Percentiles rank a stretch among this genome's conserved stretches.
Evolutionary conservation across 2,797 vertebrate genomes (phyloP).

Genomic region (Gila robusta): DNA sequence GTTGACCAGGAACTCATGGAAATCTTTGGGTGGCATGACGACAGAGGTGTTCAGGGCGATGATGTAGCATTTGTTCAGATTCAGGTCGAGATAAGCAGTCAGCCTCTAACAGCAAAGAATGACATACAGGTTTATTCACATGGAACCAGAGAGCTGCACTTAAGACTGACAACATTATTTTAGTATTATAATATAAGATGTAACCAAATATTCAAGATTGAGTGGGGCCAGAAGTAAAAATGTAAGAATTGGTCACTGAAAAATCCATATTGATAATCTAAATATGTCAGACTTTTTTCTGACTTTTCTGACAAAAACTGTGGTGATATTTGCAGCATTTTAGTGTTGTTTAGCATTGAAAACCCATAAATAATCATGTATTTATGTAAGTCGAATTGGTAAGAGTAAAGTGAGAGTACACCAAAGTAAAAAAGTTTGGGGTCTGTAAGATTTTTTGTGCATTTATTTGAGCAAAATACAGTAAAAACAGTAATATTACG

Average conservation of each 20-base stretch:
- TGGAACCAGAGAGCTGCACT: not conserved
- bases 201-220: not conserved
- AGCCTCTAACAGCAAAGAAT: slow-evolving; percentile 80
- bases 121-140: not conserved
- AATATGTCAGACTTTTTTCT: not conserved
- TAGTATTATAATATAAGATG: not conserved
- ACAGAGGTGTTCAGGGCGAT: slow-evolving; percentile 96
- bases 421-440: not conserved
- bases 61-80: slow-evolving; percentile 95
- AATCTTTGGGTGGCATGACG: slow-evolving; percentile 92
- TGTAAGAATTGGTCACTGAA: not conserved
- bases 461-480: not conserved
- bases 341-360: not conserved
- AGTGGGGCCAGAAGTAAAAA: not conserved
- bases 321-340: not conserved
- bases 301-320: not conserved
- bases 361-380: not conserved
- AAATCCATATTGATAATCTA: not conserved
- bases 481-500: not conserved
- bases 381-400: not conserved
- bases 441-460: not conserved
- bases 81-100: slow-evolving; percentile 95
- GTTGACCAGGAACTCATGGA: slow-evolving; percentile 84
- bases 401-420: too few relatives aligned
- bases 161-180: not conserved